Evolutionary conservation across 2,113 vertebrate species (phyloP), one percentile per base, ranked within the genome.

Genomic region (Megaleporinus macrocephalus): DNA sequence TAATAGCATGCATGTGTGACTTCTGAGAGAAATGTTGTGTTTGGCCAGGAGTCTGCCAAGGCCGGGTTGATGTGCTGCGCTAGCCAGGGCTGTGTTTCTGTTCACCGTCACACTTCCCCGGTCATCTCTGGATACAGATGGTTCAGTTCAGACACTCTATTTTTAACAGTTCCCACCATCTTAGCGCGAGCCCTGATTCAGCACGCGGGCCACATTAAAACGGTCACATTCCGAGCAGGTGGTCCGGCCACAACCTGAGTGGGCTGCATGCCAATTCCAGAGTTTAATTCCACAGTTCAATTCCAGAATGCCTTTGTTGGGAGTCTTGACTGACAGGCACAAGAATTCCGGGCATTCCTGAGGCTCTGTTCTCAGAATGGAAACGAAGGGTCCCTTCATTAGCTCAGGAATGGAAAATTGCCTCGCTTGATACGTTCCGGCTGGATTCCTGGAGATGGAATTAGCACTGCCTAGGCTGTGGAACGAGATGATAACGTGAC

Each of bases 341-440:
- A 57, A 13, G 72, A 69, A 86, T 83, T 86, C 81, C 55, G 15
- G n/a, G 59, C 73, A 44, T 79, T 80, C 79, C 57, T 27, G 41
- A 69, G 68, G 68, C 73, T 74, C 41, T 36, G 10, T 66, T 86
- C 69, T 44, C 55, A 27, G 44, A 73, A 51, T 63, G 22, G 11
- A 18, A 57, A 33, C 3, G 5, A 16, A 11, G n/a, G 29, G 16
- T 76, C 33, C 5, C 55, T 76, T 76, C 24, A 30, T 29, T 55
- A 15, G 44, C n/a, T 68, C 12, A 3, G 66, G 13, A 22, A 20
- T 1, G 13, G 18, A 63, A 11, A 26, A 44, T 18, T 66, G 20
- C 49, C 62, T 9, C 26, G 36, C n/a, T 20, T 27, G 13, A 80
- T 49, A 65, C 24, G 65, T 20, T 69, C 15, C 6, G 33, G n/a